These are phyloP conservation scores for Mayetiola destructor DNA, from an alignment of 2,888 invertebrate genomes.

Conservation along the genomic window DNA sequence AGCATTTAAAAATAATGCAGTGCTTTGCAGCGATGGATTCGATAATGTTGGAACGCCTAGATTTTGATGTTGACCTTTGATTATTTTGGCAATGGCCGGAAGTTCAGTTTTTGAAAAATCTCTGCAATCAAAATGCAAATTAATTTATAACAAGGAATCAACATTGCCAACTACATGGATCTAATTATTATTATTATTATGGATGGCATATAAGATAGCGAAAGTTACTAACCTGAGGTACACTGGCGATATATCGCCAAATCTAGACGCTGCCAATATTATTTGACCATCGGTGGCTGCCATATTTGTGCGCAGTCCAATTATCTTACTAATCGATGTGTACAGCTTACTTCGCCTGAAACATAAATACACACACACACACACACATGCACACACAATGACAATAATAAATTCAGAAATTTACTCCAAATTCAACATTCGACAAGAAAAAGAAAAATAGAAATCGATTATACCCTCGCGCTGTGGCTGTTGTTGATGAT, in stretches of 20 bases:
- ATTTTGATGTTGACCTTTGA: slow-evolving; percentile 85
- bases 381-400: no score
- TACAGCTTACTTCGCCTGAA: neutral
- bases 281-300: slow-evolving; percentile 85
- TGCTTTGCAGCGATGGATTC: slow-evolving; percentile 72
- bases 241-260: slow-evolving; percentile 36
- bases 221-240: slow-evolving; percentile 24
- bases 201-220: neutral
- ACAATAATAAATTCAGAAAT: no score
- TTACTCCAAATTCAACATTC: no score
- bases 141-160: no score
- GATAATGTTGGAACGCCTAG: slow-evolving; percentile 79
- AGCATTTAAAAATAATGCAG: slow-evolving; percentile 70
- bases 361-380: neutral
- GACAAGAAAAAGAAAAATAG: no score
- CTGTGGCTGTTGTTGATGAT: slow-evolving; percentile 9
- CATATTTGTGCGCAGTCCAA: slow-evolving; percentile 38
- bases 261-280: slow-evolving; percentile 63
- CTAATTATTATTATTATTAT: no score
- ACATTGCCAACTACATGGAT: no score
- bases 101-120: slow-evolving; percentile 54
- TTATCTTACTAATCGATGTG: neutral
- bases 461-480: no score
- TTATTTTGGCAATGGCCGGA: slow-evolving; percentile 79
- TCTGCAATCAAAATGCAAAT: slow-evolving; percentile 24